phyloP scores from a whole-genome alignment of 1,140 invertebrate species.

The Tetragnatha versicolor region DNA sequence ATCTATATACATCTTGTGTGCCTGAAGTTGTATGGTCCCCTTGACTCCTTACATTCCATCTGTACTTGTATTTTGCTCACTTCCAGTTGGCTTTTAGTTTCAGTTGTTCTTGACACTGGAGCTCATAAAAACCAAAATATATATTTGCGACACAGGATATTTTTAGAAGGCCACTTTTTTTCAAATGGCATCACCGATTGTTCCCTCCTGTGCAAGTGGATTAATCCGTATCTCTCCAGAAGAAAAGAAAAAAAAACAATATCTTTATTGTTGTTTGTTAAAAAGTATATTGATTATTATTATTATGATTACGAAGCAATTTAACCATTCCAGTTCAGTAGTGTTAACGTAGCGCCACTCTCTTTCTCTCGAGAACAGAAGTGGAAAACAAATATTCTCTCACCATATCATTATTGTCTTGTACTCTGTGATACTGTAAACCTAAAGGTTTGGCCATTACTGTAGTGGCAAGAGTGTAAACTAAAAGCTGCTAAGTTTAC shows the following conservation, averaged over 20 bases:
- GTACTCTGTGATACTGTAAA: constrained; percentile 47
- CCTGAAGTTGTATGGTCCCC: constrained; percentile 52
- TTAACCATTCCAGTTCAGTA: constrained; percentile 42
- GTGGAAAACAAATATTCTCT: constrained; percentile 14
- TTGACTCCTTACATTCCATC: constrained; percentile 47
- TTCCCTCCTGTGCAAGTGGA: neutral
- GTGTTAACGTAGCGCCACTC: constrained; percentile 13
- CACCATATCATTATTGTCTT: constrained; percentile 51
- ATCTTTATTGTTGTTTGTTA: constrained; percentile 46
- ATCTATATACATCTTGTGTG: constrained; percentile 49
- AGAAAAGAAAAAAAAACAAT: constrained; percentile 23
- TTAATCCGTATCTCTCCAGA: neutral
- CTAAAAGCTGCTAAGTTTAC: neutral
- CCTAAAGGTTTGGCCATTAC: constrained; percentile 11
- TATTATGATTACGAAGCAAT: neutral
- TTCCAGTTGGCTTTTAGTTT: too few species aligned
- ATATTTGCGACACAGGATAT: constrained; percentile 42
- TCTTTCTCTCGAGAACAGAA: too few species aligned
- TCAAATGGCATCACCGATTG: neutral
- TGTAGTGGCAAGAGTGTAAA: constrained; percentile 9
- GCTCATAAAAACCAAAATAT: neutral
- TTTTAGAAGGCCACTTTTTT: constrained; percentile 43
- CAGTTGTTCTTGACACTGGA: too few species aligned
- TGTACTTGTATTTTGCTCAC: constrained; percentile 27
- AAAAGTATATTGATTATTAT: constrained; percentile 29